These are phyloP conservation scores for Harpalus rubripes DNA, from an alignment of 2,888 invertebrate genomes.

Conservation along the genomic window DNA sequence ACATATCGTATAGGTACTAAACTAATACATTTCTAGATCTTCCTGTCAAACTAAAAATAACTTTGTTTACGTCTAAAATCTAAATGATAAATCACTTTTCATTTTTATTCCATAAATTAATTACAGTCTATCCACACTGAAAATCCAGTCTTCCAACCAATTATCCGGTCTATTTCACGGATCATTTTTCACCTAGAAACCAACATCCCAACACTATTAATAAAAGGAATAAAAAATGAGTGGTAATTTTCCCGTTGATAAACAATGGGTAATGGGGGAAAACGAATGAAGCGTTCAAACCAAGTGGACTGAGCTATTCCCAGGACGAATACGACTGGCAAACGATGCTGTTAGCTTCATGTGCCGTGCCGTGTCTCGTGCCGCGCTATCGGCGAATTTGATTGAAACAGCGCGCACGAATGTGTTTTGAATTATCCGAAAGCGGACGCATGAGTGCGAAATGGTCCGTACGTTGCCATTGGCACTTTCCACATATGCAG, in stretches of 20 bases:
- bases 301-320: constrained; percentile 45
- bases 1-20: no score
- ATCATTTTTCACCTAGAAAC: not conserved
- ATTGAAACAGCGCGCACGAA: constrained; percentile 58
- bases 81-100: no score
- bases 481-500: not conserved
- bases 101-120: no score
- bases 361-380: not conserved
- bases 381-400: constrained; percentile 45
- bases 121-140: no score
- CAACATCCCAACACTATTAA: constrained; percentile 14
- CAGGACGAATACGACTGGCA: constrained; percentile 26
- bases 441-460: constrained; percentile 13
- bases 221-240: constrained; percentile 3
- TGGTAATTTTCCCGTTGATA: constrained; percentile 34
- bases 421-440: constrained; percentile 57
- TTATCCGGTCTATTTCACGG: not conserved
- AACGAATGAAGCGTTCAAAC: constrained; percentile 29
- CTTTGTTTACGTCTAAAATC: no score
- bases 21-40: no score
- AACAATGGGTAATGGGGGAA: constrained; percentile 3
- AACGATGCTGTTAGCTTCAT: constrained; percentile 54
- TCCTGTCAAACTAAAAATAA: no score
- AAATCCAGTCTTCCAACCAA: not conserved
- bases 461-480: constrained; percentile 24